A percentile compares a stretch with the other conserved stretches of the same genome.
Conservation (phyloP, 2,888 invertebrate genomes). For the Melanargia galathea region DNA sequence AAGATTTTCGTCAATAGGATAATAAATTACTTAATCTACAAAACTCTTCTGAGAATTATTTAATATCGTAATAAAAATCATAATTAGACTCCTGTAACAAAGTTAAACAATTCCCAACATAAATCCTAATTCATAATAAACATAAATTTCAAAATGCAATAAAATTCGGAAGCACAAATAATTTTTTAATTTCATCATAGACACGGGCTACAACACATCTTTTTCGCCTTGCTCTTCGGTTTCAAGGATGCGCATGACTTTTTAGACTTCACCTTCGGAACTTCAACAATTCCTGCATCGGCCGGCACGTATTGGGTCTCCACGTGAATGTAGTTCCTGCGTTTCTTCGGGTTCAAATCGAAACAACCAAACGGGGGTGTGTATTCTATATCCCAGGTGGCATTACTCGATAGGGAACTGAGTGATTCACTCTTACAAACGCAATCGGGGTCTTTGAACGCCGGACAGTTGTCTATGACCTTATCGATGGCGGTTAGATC, state of each 20-base stretch:
- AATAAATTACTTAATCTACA: neutral
- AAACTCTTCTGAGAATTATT: neutral
- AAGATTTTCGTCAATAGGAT: too few relatives aligned
- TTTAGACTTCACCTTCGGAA: conserved; percentile 53
- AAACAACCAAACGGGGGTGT: conserved; percentile 87
- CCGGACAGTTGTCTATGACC: conserved; percentile 72
- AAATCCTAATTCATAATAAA: neutral
- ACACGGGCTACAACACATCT: conserved; percentile 52
- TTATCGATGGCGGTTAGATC: conserved; percentile 72
- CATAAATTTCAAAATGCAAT: conserved; percentile 1
- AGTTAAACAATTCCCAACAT: too few relatives aligned
- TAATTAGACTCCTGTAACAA: too few relatives aligned
- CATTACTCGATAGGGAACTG: conserved; percentile 80
- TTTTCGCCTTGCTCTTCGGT: conserved; percentile 49
- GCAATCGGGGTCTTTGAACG: conserved; percentile 73
- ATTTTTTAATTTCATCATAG: conserved; percentile 26
- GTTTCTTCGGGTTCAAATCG: conserved; percentile 79
- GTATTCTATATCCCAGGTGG: conserved; percentile 87
- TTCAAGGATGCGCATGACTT: conserved; percentile 55
- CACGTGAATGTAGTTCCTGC: conserved; percentile 76
- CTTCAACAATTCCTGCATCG: conserved; percentile 74
- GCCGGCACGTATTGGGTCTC: conserved; percentile 84
- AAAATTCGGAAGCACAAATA: conserved; percentile 21
- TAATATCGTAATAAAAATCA: neutral
- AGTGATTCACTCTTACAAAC: conserved; percentile 67